Evolutionary conservation across 2,797 vertebrate genomes (phyloP).

Genomic region (Pantherophis alleghaniensis): DNA sequence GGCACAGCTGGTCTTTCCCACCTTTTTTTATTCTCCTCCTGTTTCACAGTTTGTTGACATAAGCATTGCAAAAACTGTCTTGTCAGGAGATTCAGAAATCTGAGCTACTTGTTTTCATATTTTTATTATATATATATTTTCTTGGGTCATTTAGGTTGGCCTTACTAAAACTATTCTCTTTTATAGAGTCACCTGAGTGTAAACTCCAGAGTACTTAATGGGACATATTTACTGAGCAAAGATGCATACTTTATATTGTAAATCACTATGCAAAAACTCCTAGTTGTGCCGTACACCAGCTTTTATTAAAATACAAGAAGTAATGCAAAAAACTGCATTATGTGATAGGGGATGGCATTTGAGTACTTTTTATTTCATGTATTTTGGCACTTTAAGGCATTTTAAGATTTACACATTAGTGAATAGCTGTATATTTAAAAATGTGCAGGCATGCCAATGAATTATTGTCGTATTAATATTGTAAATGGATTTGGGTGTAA

Average conservation of each 20-base stretch:
- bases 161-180: not conserved
- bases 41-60: not conserved
- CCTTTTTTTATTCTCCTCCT: slow-evolving; percentile 4
- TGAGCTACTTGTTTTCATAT: not conserved
- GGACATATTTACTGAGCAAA: not conserved
- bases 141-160: not conserved
- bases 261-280: not conserved
- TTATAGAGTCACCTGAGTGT: not conserved
- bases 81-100: not conserved
- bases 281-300: not conserved
- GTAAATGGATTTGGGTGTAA: too few species aligned
- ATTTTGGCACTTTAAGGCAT: not conserved
- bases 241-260: not conserved
- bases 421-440: not conserved
- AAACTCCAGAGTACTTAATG: not conserved
- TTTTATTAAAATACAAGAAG: not conserved
- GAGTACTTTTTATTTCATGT: not conserved
- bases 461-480: not conserved
- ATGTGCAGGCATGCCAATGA: not conserved
- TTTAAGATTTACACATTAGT: not conserved
- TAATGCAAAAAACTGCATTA: not conserved
- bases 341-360: not conserved
- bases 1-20: not conserved
- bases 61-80: not conserved
- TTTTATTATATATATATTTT: not conserved